phyloP scores from a whole-genome alignment of 2,113 vertebrate genomes.

The Mormyrus iriodes region DNA sequence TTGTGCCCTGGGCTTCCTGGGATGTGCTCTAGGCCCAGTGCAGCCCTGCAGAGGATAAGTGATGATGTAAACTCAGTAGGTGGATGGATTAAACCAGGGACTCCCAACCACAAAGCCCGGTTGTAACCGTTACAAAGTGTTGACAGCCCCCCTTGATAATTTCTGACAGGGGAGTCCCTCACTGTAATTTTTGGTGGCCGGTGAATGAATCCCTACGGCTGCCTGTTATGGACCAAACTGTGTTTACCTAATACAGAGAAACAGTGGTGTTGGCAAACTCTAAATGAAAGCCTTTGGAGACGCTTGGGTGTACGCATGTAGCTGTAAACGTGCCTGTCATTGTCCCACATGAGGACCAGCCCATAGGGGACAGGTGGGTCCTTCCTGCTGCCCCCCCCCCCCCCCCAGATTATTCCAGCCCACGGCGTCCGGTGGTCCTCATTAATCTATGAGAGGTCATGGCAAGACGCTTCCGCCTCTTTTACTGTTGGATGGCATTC shows the following conservation, averaged over 20 bases:
- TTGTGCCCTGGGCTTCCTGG: not conserved
- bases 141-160: not conserved
- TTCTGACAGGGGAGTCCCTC: not conserved
- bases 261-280: not conserved
- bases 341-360: not conserved
- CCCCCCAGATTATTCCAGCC: not conserved
- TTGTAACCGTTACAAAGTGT: not conserved
- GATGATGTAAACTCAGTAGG: not conserved
- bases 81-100: not conserved
- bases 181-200: not conserved
- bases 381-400: not conserved
- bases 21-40: not conserved
- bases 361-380: not conserved
- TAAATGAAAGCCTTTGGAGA: not conserved
- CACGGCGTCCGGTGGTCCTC: not conserved
- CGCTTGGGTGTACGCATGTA: not conserved
- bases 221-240: not conserved
- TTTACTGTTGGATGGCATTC: not conserved
- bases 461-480: not conserved
- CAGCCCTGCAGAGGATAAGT: not conserved
- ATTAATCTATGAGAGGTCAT: constrained; percentile 6
- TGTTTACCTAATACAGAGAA: not conserved
- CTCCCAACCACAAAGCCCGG: not conserved
- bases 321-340: not conserved
- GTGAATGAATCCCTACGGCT: not conserved